Evolutionary conservation across 2,888 invertebrate species (phyloP).

Genomic region (Geophilus truncorum): DNA sequence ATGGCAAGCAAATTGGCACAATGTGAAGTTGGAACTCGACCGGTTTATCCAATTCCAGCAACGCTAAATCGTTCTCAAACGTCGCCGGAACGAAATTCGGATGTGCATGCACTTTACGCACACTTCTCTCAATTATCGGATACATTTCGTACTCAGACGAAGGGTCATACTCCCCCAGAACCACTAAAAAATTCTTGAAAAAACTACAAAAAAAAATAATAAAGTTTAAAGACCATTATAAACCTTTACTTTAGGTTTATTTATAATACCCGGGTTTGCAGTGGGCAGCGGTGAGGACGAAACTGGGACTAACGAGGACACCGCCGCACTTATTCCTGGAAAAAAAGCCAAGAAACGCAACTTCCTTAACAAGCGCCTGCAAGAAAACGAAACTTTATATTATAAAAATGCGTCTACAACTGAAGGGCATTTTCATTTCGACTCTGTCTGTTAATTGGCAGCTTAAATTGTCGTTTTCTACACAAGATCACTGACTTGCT

Average conservation of each 20-base stretch:
- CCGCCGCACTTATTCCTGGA: conserved; percentile 94
- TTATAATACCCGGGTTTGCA: conserved; percentile 91
- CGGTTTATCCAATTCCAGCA: conserved; percentile 76
- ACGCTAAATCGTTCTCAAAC: conserved; percentile 84
- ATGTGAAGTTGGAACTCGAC: conserved; percentile 80
- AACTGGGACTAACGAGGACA: conserved; percentile 79
- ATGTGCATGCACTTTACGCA: conserved; percentile 80
- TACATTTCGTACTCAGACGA: conserved; percentile 61
- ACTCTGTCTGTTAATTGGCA: background rate
- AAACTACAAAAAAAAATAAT: conserved; percentile 60
- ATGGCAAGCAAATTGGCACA: conserved; percentile 86
- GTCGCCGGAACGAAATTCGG: conserved; percentile 82
- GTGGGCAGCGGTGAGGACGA: conserved; percentile 88
- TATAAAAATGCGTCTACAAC: background rate
- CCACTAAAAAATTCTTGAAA: conserved; percentile 80
- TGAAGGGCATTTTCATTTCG: background rate
- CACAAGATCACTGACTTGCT: conserved; percentile 5
- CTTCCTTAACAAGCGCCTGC: conserved; percentile 74
- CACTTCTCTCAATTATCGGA: conserved; percentile 72
- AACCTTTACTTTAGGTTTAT: too few relatives aligned
- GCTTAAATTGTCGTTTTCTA: background rate
- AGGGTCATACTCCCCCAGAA: conserved; percentile 86
- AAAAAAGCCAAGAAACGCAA: conserved; percentile 87
- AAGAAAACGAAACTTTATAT: background rate
- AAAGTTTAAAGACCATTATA: too few relatives aligned